These are phyloP conservation scores for Invenusta paracnida DNA, from an alignment of 2,888 invertebrate genomes.

Conservation along the genomic window DNA sequence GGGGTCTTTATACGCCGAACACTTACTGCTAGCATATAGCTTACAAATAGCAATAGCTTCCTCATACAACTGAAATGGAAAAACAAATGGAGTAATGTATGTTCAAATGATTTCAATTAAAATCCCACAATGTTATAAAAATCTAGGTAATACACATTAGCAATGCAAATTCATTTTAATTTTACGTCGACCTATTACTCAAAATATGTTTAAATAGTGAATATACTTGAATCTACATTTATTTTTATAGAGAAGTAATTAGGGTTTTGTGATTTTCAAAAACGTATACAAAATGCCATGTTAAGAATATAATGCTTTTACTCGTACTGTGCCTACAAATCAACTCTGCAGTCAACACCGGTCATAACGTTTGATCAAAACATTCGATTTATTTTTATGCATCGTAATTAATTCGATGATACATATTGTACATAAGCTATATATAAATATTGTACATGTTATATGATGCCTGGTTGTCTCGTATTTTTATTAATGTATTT, in stretches of 20 bases:
- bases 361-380: not conserved
- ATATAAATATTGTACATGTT: not conserved
- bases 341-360: not conserved
- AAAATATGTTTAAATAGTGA: not conserved
- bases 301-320: not conserved
- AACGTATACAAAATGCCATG: not conserved
- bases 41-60: slow-evolving; percentile 29
- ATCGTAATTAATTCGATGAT: not conserved
- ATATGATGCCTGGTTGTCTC: not conserved
- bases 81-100: not conserved
- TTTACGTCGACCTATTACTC: not conserved
- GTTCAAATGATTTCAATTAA: not conserved
- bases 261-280: not conserved
- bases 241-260: not conserved
- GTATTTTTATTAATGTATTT: not conserved
- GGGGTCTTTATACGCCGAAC: slow-evolving; percentile 20
- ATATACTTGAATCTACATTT: not conserved
- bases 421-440: not conserved
- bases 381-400: not conserved
- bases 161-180: not conserved
- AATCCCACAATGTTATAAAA: not conserved
- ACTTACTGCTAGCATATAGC: slow-evolving; percentile 29
- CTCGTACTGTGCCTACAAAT: not conserved
- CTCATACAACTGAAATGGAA: slow-evolving; percentile 29
- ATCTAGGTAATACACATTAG: not conserved